Evolutionary conservation across 1,140 invertebrate species (phyloP), one percentile per base, ranked within the genome.

Genomic region (Ostrea edulis): DNA sequence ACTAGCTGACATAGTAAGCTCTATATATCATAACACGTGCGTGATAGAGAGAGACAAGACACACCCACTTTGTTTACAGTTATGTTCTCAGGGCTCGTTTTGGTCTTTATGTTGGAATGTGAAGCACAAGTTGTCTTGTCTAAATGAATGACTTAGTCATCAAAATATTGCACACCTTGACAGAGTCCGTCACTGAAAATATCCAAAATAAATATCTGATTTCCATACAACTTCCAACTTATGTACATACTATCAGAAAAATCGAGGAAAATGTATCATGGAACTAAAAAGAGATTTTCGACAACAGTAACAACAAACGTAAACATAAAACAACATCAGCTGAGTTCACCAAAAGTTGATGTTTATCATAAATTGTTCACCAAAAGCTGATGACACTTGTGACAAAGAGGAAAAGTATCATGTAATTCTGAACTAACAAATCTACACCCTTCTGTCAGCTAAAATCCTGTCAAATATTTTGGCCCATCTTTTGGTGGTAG

Each of bases 131-230:
- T 8, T 71, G 5, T 25, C 25, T 25, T 25, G 22, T 12, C 29
- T 35, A 68, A 25, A 71, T 29, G 22, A 71, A 71, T 71, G 68
- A 71, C 68, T 71, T 71, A 71, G 68, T 71, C 68, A 71, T 71
- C 14, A 35, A 62, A 71, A 71, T 71, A 71, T 71, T 71, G 68
- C 68, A 71, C 68, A 71, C 25, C 25, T 71, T 71, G 25, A 71
- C 68, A 29, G 22, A 71, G 68, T 25, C 22, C 25, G 22, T 71
- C 55, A 58, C 55, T 58, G 55, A 58, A 58, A 58, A 58, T 58
- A 25, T 25, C 9, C 11, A 71, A 25, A 29, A 29, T 29, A 71
- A 35, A 71, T 71, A 35, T 71, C 12, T 35, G 68, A 71, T 11
- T 29, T 71, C 8, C 22, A 71, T 71, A 71, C 68, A 71, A 29